Evolutionary conservation across 2,888 invertebrate genomes (phyloP).

Genomic region (Schizotus pectinicornis): DNA sequence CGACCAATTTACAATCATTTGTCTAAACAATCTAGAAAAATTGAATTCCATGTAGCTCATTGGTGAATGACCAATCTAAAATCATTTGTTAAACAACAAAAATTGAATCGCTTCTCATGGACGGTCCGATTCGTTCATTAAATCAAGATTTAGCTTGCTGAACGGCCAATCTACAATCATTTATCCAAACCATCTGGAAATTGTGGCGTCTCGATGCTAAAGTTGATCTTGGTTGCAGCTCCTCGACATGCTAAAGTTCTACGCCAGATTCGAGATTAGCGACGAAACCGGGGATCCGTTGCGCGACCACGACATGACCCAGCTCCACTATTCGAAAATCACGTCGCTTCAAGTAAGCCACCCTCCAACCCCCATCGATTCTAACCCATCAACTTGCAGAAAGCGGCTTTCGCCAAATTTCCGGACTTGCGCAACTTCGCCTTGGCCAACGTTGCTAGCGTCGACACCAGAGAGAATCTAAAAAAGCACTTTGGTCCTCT

Average conservation of each 20-base stretch:
- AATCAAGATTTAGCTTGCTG: too few relatives aligned
- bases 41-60: too few relatives aligned
- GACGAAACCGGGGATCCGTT: slow-evolving; percentile 95
- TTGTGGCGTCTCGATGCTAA: background rate
- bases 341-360: slow-evolving; percentile 79
- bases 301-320: slow-evolving; percentile 92
- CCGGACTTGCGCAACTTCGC: slow-evolving; percentile 86
- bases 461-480: slow-evolving; percentile 87
- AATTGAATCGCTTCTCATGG: too few relatives aligned
- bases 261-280: slow-evolving; percentile 96
- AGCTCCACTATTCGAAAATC: slow-evolving; percentile 91
- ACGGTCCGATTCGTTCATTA: too few relatives aligned
- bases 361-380: background rate
- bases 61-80: too few relatives aligned
- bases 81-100: too few relatives aligned
- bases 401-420: slow-evolving; percentile 92
- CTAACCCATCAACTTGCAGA: slow-evolving; percentile 63
- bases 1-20: too few relatives aligned
- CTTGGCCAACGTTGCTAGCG: slow-evolving; percentile 90
- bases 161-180: too few relatives aligned
- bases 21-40: too few relatives aligned
- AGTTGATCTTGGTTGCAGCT: slow-evolving; percentile 65
- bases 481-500: slow-evolving; percentile 83
- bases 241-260: slow-evolving; percentile 94
- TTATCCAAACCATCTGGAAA: background rate